Base-by-base conservation (phyloP, 2,113 vertebrate genomes). In the Galbula dea region DNA sequence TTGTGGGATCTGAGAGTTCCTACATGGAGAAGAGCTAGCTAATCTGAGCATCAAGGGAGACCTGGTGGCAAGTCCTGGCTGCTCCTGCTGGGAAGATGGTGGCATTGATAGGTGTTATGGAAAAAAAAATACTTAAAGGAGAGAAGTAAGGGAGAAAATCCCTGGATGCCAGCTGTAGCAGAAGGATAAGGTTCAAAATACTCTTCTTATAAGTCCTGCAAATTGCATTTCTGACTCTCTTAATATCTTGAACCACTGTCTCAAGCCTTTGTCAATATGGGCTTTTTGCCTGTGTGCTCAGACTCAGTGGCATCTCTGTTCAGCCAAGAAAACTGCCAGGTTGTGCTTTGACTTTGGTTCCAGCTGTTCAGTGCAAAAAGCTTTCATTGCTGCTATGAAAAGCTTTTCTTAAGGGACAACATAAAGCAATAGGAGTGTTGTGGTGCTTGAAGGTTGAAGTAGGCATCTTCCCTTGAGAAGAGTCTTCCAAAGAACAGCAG, bases 301-400 rank as follows among this genome's bases (percentile, higher is more conserved):
- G 49, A 75, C 89, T 92, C 87, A 87, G 2, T 62, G 59, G 41
- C 51, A 80, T 76, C 63, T 69, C 84, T 80, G 49, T 86, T 93
- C 72, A 95, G 79, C 63, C 75, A 83, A 80, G 67, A 83, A 83
- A 95, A 73, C 82, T 91, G 83, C 67, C 72, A 88, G 71, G 88
- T 89, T 95, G 82, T 94, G 83, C 82, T 96, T 91, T 88, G 88
- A 89, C 90, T 96, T 96, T 67, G 71, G 32, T 85, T 94, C 92
- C 90, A 94, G 95, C 83, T 96, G 92, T 94, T 96, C 72, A 77
- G 63, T 91, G 88, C 41, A 89, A 43, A 88, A 95, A 93, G 58
- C 88, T 96, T 94, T 91, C 88, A 55, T 57, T 85, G 78, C 78
- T 83, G 67, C 87, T 83, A 19, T 74, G 82, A 77, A 94, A 94